phyloP scores from a whole-genome alignment of 2,113 vertebrate species.

The Pogona vitticeps region DNA sequence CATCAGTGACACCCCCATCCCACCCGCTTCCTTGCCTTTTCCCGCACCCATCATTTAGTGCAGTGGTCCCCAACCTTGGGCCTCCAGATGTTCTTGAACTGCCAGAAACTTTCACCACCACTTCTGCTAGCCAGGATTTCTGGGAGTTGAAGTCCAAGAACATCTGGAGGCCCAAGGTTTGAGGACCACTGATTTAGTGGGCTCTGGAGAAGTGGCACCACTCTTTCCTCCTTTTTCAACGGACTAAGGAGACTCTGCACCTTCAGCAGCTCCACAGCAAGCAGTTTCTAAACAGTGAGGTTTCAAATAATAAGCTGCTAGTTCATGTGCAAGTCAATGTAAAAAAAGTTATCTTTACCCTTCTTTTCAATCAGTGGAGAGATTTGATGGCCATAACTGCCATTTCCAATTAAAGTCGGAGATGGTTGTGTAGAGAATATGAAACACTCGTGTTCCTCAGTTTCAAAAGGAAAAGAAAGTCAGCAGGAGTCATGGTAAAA shows the following conservation, averaged over 20 bases:
- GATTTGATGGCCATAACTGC: slow-evolving; percentile 7
- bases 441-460: neutral
- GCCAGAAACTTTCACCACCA: too few relatives aligned
- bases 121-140: too few relatives aligned
- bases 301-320: neutral
- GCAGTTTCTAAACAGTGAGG: neutral
- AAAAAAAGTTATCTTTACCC: neutral
- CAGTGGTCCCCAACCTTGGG: too few relatives aligned
- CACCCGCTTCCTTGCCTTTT: too few relatives aligned
- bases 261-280: neutral
- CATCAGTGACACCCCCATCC: too few relatives aligned
- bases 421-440: neutral
- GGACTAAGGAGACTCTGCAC: neutral
- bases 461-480: neutral
- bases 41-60: too few relatives aligned
- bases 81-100: too few relatives aligned
- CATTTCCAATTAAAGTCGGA: slow-evolving; percentile 6
- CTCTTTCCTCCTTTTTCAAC: too few relatives aligned
- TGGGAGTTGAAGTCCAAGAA: too few relatives aligned
- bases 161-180: too few relatives aligned
- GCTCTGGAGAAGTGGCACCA: too few relatives aligned
- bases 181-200: too few relatives aligned
- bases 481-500: neutral
- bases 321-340: neutral
- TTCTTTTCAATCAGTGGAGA: neutral